Conservation (phyloP, 2,113 vertebrate species). For the Sterna hirundo region DNA sequence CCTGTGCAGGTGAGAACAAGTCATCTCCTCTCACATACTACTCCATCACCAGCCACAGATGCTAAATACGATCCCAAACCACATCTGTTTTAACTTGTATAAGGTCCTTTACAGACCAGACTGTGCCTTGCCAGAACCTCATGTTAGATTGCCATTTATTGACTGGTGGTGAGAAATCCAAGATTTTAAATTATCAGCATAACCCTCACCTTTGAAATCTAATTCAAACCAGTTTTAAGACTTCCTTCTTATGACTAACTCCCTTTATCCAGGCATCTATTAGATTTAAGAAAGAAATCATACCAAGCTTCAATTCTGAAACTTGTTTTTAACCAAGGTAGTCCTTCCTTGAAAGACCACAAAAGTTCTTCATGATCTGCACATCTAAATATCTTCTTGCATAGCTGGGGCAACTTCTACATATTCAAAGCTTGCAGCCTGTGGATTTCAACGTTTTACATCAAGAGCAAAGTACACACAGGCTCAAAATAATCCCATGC, state of each 20-base stretch:
- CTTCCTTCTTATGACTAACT: neutral
- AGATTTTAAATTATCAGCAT: neutral
- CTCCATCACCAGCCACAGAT: neutral
- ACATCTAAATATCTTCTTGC: neutral
- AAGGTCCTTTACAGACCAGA: neutral
- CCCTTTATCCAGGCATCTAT: neutral
- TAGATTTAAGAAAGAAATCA: neutral
- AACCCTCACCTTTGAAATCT: neutral
- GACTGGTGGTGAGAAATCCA: neutral
- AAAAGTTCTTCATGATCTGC: neutral
- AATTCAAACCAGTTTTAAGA: neutral
- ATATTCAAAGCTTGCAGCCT: neutral
- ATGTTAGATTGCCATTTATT: neutral
- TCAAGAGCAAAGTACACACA: neutral
- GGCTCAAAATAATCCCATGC: neutral
- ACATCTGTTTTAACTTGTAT: neutral
- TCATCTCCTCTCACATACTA: neutral
- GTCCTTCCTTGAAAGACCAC: neutral
- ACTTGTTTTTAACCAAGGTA: neutral
- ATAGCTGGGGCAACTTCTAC: neutral
- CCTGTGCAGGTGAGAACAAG: neutral
- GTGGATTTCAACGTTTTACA: neutral
- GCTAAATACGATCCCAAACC: neutral
- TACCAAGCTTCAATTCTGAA: neutral
- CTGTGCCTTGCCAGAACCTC: neutral